Base-by-base conservation (phyloP, 2,797 vertebrate genomes). In the Psittacula echo region DNA sequence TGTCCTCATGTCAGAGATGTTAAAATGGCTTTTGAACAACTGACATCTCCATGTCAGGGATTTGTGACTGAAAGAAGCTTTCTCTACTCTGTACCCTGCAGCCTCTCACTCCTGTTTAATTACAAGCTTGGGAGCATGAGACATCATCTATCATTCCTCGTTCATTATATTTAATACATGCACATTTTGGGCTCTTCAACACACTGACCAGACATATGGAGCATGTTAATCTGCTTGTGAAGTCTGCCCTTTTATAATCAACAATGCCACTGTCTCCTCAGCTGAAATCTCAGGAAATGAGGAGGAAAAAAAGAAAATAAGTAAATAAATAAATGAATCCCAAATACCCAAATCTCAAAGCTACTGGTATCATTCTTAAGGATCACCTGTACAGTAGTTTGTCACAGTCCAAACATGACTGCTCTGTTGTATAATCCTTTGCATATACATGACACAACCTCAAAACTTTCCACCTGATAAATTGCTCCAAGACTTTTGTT, bases 21-120 rank as follows among this genome's bases (percentile, higher is more conserved):
- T 92, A 93, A 95, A 96, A 77, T 10, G 48, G 61, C 81, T 87
- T 95, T 82, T 89, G 93, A 96, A 87, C 24, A 87, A 77, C 68
- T 75, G 82, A 74, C 77, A 65, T 89, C 70, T 84, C 87, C 8
- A 2, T n/a, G 7, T 78, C 30, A 50, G 90, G 85, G 54, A 73
- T 89, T 62, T 83, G 87, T 79, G 82, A 77, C 74, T 94, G 86
- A 92, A 83, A 51, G 66, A 90, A 92, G 80, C 17, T 92, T 82
- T 89, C 71, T 58, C 30, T 9, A 30, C 54, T 89, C 73, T 92
- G 73, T 64, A 84, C 29, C 54, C 82, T 8, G 7, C 45, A 92
- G 54, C 50, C 32, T 90, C 70, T 87, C 41, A 45, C 41, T 68
- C 62, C 86, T 70, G 80, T 85, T 92, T 80, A 91, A 93, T 93